Conservation (phyloP, 1,140 invertebrate species). For the Nasonia longicornis region DNA sequence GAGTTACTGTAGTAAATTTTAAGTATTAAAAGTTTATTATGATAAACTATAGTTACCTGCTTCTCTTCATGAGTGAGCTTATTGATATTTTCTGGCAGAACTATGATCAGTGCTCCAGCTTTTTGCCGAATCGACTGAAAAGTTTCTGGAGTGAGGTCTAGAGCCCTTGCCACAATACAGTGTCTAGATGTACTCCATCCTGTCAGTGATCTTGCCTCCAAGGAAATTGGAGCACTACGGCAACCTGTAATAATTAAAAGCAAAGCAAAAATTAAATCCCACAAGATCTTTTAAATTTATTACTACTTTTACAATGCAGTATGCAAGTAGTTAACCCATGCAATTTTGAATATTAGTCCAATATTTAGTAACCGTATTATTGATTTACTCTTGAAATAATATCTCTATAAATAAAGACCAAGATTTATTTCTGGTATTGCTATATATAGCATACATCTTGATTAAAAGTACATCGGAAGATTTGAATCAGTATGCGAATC, state of each 20-base stretch:
- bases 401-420: too few relatives aligned
- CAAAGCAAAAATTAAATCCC: conserved; percentile 13
- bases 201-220: conserved; percentile 89
- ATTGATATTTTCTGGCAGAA: conserved; percentile 83
- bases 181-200: conserved; percentile 89
- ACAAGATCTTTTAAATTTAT: conserved; percentile 3
- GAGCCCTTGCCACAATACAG: conserved; percentile 85
- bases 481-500: too few relatives aligned
- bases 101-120: conserved; percentile 86
- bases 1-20: conserved; percentile 12
- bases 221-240: conserved; percentile 81
- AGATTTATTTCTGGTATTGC: too few relatives aligned
- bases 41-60: conserved; percentile 70
- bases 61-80: conserved; percentile 76
- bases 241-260: conserved; percentile 77
- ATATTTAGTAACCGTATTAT: not conserved
- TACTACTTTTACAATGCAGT: not conserved
- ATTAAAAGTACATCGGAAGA: too few relatives aligned
- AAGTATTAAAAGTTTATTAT: conserved; percentile 28
- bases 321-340: not conserved
- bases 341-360: too few relatives aligned
- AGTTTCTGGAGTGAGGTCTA: conserved; percentile 82
- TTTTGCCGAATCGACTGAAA: conserved; percentile 83
- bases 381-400: too few relatives aligned
- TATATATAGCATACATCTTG: too few relatives aligned